Evolutionary conservation across 2,113 vertebrate species (phyloP), one percentile per base, ranked within the genome.

Genomic region (Nesoenas mayeri): DNA sequence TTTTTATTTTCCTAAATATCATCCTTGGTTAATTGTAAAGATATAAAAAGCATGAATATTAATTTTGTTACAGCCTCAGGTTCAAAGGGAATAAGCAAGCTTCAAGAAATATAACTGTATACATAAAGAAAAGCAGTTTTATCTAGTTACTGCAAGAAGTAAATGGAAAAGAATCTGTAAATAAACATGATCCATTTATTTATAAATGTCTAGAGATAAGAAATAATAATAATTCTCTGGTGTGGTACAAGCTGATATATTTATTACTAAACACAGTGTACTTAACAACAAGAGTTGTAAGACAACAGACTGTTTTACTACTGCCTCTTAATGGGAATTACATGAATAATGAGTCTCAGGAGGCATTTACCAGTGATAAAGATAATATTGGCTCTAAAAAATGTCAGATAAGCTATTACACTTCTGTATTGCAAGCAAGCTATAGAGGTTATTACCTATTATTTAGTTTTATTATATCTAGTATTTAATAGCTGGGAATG

Each of bases 311-410:
- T 96, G 93, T 87, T 97, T 97, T 97, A 97, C 86, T 96, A 95
- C 87, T 80, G 69, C 79, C 77, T 97, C 82, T 96, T 97, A 96
- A 97, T 93, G 92, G 89, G 86, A 97, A 96, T 97, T 97, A 93
- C 84, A 94, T 87, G 94, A 96, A 85, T 93, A 95, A 97, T 91
- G 97, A 94, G 88, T 87, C 94, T 91, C 97, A 58, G 88, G 93
- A 96, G 96, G 60, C 94, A 85, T 38, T 95, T 94, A 84, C 19
- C 51, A 92, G 90, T 65, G 61, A 95, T 96, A 96, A 97, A 96
- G 94, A 96, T 97, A 97, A 97, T 94, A 96, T 93, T 97, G 66
- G 79, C 86, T 96, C 92, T 97, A 97, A 97, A 97, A 92, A 65
- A 78, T 85, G 91, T 95, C 93, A 97, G 75, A 91, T 69, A 86